Evolutionary conservation across 2,113 vertebrate genomes (phyloP).

Genomic region (Cygnus buccinator): DNA sequence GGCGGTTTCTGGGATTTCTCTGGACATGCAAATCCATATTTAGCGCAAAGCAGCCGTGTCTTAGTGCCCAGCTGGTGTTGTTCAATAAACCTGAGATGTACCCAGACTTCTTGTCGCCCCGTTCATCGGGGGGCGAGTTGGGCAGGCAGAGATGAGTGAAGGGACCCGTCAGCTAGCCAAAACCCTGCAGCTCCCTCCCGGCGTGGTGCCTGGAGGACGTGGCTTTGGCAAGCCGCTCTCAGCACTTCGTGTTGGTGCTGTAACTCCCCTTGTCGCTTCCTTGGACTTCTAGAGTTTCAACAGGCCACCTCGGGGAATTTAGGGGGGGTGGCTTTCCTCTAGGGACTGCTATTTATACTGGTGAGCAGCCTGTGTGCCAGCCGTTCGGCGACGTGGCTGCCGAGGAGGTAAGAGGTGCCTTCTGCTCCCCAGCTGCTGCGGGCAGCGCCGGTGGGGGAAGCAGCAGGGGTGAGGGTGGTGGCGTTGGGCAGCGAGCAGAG

Average conservation of each 20-base stretch:
- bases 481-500: background rate
- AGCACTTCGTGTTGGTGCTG: background rate
- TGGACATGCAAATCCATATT: background rate
- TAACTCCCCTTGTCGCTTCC: background rate
- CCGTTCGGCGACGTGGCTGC: background rate
- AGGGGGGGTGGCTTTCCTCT: background rate
- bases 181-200: background rate
- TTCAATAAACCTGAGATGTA: background rate
- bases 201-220: background rate
- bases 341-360: background rate
- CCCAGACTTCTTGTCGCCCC: background rate
- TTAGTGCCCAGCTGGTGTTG: background rate
- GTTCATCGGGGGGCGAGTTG: background rate
- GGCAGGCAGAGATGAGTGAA: background rate
- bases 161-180: background rate
- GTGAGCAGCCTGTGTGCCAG: background rate
- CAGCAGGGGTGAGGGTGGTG: background rate
- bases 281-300: background rate
- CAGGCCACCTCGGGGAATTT: background rate
- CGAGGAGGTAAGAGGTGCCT: background rate
- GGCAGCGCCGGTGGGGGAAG: background rate
- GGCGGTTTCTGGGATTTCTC: background rate
- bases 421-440: background rate
- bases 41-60: background rate
- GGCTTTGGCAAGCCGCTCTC: background rate